Conservation (phyloP, 64 coral and sea anemone species). For the Montipora foliosa region DNA sequence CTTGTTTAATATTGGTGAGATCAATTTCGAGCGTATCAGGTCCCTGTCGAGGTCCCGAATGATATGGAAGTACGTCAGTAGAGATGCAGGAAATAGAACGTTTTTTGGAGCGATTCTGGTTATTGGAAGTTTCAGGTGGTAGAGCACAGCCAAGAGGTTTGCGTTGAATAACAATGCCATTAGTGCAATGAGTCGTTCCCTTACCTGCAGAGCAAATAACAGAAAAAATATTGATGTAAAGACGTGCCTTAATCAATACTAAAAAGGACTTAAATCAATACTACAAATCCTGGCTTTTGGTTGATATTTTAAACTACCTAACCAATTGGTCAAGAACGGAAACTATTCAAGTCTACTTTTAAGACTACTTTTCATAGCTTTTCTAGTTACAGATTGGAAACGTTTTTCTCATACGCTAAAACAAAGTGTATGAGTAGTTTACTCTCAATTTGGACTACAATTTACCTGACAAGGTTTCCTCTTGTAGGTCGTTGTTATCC, state of each 20-base stretch:
- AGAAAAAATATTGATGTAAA: neutral
- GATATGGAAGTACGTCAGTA: conserved; percentile 27
- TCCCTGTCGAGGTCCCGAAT: conserved; percentile 32
- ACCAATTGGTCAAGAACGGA: no score
- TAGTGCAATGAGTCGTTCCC: conserved; percentile 48
- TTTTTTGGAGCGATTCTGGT: conserved; percentile 9
- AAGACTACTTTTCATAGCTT: no score
- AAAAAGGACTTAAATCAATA: neutral
- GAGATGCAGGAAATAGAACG: neutral
- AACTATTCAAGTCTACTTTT: no score
- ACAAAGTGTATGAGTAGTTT: neutral
- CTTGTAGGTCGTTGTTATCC: conserved; percentile 69
- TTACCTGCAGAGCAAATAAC: conserved; percentile 3
- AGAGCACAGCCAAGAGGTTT: conserved; percentile 27
- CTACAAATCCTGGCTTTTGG: no score
- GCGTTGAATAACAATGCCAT: conserved; percentile 54
- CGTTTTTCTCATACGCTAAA: no score
- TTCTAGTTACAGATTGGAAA: no score
- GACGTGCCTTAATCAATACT: neutral
- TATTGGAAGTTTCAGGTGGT: conserved; percentile 15
- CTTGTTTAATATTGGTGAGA: neutral
- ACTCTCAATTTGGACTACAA: neutral
- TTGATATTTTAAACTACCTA: no score
- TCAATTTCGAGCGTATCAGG: neutral
- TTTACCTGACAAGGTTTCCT: conserved; percentile 71